Conservation (phyloP, 2,113 vertebrate genomes). For the Epinephelus fuscoguttatus region DNA sequence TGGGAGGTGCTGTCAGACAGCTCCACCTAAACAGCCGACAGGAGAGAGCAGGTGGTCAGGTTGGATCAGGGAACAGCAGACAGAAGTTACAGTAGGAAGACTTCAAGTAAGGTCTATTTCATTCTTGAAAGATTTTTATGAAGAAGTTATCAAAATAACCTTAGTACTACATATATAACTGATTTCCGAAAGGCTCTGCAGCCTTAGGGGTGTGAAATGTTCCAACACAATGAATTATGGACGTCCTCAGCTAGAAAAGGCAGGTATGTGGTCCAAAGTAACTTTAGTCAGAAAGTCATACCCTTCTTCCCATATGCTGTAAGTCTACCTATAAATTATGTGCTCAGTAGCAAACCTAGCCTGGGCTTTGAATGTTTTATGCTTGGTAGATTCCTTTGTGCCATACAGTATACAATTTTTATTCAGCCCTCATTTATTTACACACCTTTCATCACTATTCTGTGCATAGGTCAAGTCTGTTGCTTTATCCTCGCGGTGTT, state of each 20-base stretch:
- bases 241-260: conserved; percentile 22
- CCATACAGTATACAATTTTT: conserved; percentile 23
- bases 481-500: conserved; percentile 48
- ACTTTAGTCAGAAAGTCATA: conserved; percentile 36
- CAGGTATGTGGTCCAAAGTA: conserved; percentile 36
- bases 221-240: conserved; percentile 44
- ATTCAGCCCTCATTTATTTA: conserved; percentile 59
- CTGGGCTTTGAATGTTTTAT: conserved; percentile 57
- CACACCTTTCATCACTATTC: conserved; percentile 45
- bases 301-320: conserved; percentile 9
- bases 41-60: conserved; percentile 18
- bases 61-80: background rate
- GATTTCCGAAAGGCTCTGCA: background rate
- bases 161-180: background rate
- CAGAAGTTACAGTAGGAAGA: too few relatives aligned
- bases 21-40: conserved; percentile 88
- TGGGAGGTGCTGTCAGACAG: conserved; percentile 93
- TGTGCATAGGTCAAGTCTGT: conserved; percentile 43
- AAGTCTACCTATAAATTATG: conserved; percentile 53
- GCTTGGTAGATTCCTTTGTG: conserved; percentile 28
- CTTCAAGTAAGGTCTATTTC: background rate
- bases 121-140: background rate
- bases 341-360: conserved; percentile 41
- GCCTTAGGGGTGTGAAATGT: conserved; percentile 10
- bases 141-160: background rate